These are phyloP conservation scores for Sebastes schlegelii DNA, from an alignment of 2,113 vertebrate species.

Conservation along the genomic window DNA sequence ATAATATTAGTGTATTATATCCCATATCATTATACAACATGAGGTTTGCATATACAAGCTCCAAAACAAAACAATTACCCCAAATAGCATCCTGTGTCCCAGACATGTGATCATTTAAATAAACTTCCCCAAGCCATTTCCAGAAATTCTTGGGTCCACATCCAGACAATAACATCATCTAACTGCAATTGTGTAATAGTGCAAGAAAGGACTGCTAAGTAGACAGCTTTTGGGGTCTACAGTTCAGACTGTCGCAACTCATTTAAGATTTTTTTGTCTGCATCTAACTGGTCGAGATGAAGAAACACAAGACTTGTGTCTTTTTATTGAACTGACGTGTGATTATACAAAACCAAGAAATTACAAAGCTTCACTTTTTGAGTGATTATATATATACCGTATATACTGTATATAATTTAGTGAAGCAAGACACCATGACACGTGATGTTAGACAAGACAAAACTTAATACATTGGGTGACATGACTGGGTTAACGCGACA, in stretches of 20 bases:
- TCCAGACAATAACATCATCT: conserved; percentile 64
- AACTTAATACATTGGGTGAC: too few relatives aligned
- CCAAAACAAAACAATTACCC: conserved; percentile 56
- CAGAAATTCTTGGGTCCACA: conserved; percentile 49
- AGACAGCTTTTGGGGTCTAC: conserved; percentile 18
- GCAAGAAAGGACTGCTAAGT: conserved; percentile 28
- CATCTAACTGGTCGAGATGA: background rate
- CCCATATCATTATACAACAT: conserved; percentile 34
- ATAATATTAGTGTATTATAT: conserved; percentile 20
- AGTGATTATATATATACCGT: background rate
- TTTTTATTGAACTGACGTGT: conserved; percentile 5
- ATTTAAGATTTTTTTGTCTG: conserved; percentile 15
- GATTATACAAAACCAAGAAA: background rate
- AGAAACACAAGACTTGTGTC: background rate
- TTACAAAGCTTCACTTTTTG: background rate
- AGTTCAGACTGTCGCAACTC: background rate
- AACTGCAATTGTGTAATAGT: conserved; percentile 34
- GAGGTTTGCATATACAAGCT: conserved; percentile 33
- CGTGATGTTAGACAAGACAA: too few relatives aligned
- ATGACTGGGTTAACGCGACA: too few relatives aligned
- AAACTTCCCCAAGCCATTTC: conserved; percentile 38
- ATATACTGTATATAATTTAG: too few relatives aligned
- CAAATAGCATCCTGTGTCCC: conserved; percentile 47
- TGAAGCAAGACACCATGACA: too few relatives aligned
- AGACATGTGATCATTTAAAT: conserved; percentile 58